These are phyloP conservation scores for Ranitomeya imitator DNA, from an alignment of 2,113 vertebrate genomes.

Conservation along the genomic window DNA sequence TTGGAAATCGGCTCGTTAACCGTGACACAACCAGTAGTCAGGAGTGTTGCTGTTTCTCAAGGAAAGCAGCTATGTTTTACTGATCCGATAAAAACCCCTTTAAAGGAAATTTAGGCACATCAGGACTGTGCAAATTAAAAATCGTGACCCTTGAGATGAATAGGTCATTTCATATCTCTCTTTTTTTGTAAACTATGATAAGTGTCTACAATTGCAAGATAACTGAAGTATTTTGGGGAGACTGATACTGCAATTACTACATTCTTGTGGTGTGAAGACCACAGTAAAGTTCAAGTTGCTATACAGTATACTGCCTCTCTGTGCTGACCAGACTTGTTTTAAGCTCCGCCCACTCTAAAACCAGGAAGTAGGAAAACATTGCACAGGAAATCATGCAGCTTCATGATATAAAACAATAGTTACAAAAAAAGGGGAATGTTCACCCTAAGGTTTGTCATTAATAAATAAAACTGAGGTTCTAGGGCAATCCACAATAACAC, in stretches of 20 bases:
- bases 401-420: background rate
- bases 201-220: background rate
- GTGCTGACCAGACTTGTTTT: background rate
- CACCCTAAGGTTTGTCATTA: no score
- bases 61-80: background rate
- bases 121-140: background rate
- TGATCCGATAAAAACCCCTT: background rate
- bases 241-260: background rate
- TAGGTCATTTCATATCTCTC: no score
- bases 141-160: background rate
- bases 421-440: background rate
- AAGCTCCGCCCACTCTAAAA: background rate
- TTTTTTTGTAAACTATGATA: no score
- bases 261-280: background rate
- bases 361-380: background rate
- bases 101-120: background rate
- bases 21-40: background rate
- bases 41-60: background rate
- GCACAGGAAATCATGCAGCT: background rate
- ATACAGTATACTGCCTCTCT: background rate
- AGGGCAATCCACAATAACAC: background rate
- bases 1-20: background rate
- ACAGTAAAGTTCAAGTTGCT: background rate
- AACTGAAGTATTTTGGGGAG: background rate
- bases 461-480: background rate